A percentile compares a stretch with the other conserved stretches of the same genome.
Evolutionary conservation across 2,888 invertebrate species (phyloP).

Genomic region (Gandaritis pyraliata): DNA sequence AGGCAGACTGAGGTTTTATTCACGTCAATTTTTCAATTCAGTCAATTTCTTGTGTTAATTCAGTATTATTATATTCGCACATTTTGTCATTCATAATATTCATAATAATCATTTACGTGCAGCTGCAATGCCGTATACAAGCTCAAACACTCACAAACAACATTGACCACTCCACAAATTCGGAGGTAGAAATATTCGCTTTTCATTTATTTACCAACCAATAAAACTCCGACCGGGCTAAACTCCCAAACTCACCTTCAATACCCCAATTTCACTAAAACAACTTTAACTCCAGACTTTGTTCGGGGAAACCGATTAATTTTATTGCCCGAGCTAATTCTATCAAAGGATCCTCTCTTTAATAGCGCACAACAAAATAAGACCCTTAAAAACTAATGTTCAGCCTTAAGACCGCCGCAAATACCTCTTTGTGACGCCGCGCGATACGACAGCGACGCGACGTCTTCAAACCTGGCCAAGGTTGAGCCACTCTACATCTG

Average conservation of each 20-base stretch:
- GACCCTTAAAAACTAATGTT: constrained; percentile 84
- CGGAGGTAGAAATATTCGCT: constrained; percentile 16
- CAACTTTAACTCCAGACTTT: constrained; percentile 44
- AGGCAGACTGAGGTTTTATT: too few relatives aligned
- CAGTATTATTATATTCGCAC: too few relatives aligned
- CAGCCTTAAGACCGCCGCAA: constrained; percentile 81
- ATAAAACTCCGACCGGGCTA: constrained; percentile 15
- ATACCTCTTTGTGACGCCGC: constrained; percentile 82
- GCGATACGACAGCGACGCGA: constrained; percentile 66
- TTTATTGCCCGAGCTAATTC: constrained; percentile 79
- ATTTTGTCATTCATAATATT: too few relatives aligned
- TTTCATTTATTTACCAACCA: constrained; percentile 12
- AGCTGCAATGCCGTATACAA: neutral
- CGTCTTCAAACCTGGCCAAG: constrained; percentile 47
- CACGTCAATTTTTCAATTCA: too few relatives aligned
- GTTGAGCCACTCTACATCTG: neutral
- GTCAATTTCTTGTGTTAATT: too few relatives aligned
- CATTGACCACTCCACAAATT: constrained; percentile 13
- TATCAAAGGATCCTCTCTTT: constrained; percentile 77
- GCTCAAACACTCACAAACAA: constrained; percentile 9
- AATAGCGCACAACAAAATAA: constrained; percentile 81
- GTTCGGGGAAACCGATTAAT: constrained; percentile 69
- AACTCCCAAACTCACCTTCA: constrained; percentile 29
- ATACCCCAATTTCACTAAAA: constrained; percentile 39
- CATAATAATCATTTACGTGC: neutral